Evolutionary conservation across 2,113 vertebrate species (phyloP).

Genomic region (Aptenodytes forsteri): DNA sequence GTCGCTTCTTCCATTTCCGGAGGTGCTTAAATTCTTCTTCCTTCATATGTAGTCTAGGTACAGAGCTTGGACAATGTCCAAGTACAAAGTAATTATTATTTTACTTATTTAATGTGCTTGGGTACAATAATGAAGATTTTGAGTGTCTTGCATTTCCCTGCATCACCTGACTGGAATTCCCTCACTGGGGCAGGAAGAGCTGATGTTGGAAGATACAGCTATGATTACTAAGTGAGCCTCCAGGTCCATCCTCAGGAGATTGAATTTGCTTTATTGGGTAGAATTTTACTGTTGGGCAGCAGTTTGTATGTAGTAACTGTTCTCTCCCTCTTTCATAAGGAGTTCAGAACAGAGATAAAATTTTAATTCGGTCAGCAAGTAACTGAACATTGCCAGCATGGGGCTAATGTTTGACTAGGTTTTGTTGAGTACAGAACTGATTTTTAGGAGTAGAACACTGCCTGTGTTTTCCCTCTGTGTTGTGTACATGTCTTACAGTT

Average conservation of each 20-base stretch:
- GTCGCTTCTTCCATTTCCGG: conserved; percentile 98
- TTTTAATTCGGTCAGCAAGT: background rate
- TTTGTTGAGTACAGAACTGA: background rate
- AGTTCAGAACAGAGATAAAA: background rate
- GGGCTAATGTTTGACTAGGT: background rate
- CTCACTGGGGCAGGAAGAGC: background rate
- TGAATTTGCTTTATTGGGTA: background rate
- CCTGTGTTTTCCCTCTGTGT: background rate
- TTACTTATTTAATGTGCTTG: background rate
- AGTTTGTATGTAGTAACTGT: background rate
- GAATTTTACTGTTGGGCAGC: background rate
- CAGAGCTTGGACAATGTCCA: background rate
- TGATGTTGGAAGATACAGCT: background rate
- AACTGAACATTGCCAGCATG: background rate
- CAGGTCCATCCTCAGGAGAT: background rate
- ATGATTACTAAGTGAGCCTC: background rate
- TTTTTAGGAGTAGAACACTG: background rate
- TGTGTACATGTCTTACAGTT: background rate
- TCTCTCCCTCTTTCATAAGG: background rate
- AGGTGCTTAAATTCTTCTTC: conserved; percentile 78
- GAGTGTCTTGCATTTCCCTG: background rate
- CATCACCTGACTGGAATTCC: background rate
- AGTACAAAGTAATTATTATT: background rate
- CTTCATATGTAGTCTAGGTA: background rate
- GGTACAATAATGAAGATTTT: background rate